Conservation (phyloP, 1,140 invertebrate genomes). For the Armadillidium nasatum region DNA sequence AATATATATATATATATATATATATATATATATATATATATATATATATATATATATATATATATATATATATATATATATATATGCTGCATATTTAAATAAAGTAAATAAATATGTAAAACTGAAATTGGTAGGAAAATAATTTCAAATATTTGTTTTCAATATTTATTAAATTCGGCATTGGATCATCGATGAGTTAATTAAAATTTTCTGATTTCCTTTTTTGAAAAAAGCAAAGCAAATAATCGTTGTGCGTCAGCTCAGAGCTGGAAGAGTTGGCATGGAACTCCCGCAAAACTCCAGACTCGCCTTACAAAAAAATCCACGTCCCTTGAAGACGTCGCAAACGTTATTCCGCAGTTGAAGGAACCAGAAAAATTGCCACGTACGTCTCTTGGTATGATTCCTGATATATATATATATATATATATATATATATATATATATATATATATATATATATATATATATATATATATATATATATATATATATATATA, state of each 20-base stretch:
- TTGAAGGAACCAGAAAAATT: not conserved
- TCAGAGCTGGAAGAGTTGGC: not conserved
- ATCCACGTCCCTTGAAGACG: not conserved
- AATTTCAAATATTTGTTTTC: too few relatives aligned
- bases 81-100: too few relatives aligned
- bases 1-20: too few relatives aligned
- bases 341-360: not conserved
- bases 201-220: too few relatives aligned
- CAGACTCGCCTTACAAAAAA: not conserved
- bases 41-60: too few relatives aligned
- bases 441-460: constrained; percentile 15
- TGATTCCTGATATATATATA: not conserved
- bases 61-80: too few relatives aligned
- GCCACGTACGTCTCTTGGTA: not conserved
- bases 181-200: too few relatives aligned
- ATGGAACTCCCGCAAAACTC: not conserved
- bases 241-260: not conserved
- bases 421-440: not conserved
- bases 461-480: not conserved
- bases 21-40: too few relatives aligned
- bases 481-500: not conserved
- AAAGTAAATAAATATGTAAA: too few relatives aligned
- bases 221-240: too few relatives aligned
- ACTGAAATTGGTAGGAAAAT: too few relatives aligned
- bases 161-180: too few relatives aligned